phyloP scores from a whole-genome alignment of 2,113 vertebrate genomes.

The Ursus arctos region DNA sequence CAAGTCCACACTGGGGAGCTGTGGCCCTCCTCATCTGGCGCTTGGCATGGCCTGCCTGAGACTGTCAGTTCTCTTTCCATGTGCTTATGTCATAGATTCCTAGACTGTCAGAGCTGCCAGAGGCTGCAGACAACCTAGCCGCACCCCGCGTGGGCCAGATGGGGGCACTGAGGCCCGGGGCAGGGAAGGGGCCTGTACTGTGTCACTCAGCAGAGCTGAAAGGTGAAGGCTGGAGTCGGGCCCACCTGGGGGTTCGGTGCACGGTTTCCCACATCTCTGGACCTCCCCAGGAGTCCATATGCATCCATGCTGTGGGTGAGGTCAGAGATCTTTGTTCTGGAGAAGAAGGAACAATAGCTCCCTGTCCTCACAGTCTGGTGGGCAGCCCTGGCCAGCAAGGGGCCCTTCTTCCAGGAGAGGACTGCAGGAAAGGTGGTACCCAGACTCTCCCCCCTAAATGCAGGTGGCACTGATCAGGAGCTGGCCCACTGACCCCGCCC shows the following conservation, averaged over 20 bases:
- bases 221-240: background rate
- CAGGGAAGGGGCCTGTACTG: background rate
- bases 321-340: slow-evolving; percentile 20
- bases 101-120: background rate
- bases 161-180: background rate
- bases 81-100: slow-evolving; percentile 37
- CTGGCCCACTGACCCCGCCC: background rate
- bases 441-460: background rate
- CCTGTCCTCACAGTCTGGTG: background rate
- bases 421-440: background rate
- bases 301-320: background rate
- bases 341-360: background rate
- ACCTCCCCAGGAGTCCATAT: background rate
- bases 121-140: background rate
- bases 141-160: background rate
- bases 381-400: background rate
- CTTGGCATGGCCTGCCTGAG: background rate
- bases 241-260: background rate
- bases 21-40: background rate
- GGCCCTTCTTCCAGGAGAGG: background rate
- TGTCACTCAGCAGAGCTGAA: background rate
- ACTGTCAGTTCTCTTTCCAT: background rate
- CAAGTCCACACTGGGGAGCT: background rate
- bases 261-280: background rate
- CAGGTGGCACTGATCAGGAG: background rate